These are phyloP conservation scores for Corythucha ciliata DNA, from an alignment of 2,888 invertebrate genomes.

Conservation along the genomic window DNA sequence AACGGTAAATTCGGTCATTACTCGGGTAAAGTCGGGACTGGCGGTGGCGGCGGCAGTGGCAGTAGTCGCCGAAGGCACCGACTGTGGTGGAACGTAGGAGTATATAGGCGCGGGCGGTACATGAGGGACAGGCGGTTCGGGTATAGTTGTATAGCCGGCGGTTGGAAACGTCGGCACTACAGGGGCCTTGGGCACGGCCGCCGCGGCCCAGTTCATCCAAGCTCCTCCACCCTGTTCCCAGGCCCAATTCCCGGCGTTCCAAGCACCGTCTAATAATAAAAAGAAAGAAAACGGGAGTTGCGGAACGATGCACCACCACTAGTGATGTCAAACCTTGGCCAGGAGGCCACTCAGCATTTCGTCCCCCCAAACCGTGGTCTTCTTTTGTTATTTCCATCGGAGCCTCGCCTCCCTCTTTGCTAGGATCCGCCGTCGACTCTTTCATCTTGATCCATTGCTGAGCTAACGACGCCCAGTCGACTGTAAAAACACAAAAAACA, in stretches of 20 bases:
- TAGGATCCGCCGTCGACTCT: constrained; percentile 49
- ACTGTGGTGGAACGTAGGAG: constrained; percentile 16
- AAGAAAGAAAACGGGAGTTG: too few relatives aligned
- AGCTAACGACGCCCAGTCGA: constrained; percentile 93
- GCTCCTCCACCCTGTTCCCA: constrained; percentile 20
- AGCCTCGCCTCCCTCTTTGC: constrained; percentile 66
- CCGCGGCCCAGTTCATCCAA: constrained; percentile 26
- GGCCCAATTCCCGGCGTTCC: constrained; percentile 14
- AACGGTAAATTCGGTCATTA: too few relatives aligned
- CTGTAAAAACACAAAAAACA: constrained; percentile 42
- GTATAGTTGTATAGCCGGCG: constrained; percentile 18
- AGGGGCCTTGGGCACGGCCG: neutral
- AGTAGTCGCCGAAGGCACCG: constrained; percentile 11
- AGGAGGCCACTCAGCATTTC: neutral
- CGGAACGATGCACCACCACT: too few relatives aligned
- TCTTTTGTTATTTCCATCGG: constrained; percentile 77
- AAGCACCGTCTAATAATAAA: neutral
- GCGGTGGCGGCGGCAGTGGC: too few relatives aligned
- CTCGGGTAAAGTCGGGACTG: too few relatives aligned
- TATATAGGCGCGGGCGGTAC: constrained; percentile 22
- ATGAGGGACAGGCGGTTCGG: constrained; percentile 19
- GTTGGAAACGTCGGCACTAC: constrained; percentile 12
- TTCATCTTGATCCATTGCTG: constrained; percentile 98
- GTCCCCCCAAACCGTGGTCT: too few relatives aligned
- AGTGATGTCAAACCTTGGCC: too few relatives aligned